A percentile compares a stretch with the other conserved stretches of the same genome.
These are phyloP conservation scores for Mormyrus proboscirostris DNA, from an alignment of 2,797 vertebrate genomes.

Conservation along the genomic window DNA sequence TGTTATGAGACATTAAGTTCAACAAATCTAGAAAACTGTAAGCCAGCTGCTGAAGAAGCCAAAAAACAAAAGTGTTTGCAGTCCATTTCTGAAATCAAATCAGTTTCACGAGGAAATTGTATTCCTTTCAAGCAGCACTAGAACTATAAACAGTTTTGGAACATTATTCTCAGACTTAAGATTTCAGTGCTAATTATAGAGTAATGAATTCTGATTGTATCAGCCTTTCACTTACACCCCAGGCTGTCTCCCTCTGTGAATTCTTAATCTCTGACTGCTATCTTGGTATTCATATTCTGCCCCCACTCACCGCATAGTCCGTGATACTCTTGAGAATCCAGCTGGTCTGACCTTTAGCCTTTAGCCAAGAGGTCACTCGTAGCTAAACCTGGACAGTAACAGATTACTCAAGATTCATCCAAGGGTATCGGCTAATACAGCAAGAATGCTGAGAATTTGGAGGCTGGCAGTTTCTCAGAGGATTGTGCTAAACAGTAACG, in stretches of 20 bases:
- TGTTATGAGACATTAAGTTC: not conserved
- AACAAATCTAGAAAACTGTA: not conserved
- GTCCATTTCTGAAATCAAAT: not conserved
- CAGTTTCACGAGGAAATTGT: not conserved
- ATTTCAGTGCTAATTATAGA: not conserved
- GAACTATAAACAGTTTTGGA: not conserved
- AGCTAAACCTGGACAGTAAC: not conserved
- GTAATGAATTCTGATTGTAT: not conserved
- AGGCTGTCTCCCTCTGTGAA: not conserved
- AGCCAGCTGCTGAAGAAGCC: not conserved
- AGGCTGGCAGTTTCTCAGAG: not conserved
- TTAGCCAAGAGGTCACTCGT: not conserved
- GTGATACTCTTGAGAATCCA: not conserved
- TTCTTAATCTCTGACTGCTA: not conserved
- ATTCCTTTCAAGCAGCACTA: not conserved
- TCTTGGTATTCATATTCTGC: not conserved
- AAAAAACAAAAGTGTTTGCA: not conserved
- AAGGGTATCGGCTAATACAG: not conserved
- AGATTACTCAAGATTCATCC: not conserved
- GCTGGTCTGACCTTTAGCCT: not conserved
- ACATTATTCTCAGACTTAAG: not conserved
- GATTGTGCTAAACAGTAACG: not conserved
- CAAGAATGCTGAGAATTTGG: not conserved
- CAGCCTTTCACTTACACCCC: not conserved
- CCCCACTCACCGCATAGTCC: not conserved